These are phyloP conservation scores for Oreochromis tanganicae DNA, from an alignment of 2,113 vertebrate genomes.

Conservation along the genomic window DNA sequence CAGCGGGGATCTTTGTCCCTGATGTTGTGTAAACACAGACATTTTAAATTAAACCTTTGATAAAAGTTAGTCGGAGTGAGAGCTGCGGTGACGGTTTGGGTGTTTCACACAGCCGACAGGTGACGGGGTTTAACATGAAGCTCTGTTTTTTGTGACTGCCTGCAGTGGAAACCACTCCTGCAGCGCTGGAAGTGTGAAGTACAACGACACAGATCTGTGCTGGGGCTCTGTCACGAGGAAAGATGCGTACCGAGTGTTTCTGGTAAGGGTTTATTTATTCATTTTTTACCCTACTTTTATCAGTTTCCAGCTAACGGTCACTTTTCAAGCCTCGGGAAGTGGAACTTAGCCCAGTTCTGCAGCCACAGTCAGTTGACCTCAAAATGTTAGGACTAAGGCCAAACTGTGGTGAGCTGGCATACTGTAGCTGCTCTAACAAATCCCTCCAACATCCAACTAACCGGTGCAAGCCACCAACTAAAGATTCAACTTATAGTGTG, in stretches of 20 bases:
- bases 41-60: not conserved
- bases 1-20: not conserved
- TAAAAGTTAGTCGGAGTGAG: not conserved
- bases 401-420: not conserved
- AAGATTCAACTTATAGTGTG: accelerated
- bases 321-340: not conserved
- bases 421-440: not conserved
- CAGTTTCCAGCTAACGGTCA: not conserved
- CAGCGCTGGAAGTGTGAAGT: constrained; percentile 76
- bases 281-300: not conserved
- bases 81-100: not conserved
- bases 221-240: constrained; percentile 87
- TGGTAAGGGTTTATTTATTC: constrained; percentile 76
- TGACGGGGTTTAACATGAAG: not conserved
- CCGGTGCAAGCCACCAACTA: accelerated
- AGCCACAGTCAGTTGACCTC: not conserved
- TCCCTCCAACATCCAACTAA: not conserved
- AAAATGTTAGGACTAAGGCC: not conserved
- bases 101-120: not conserved
- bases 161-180: constrained; percentile 85
- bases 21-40: not conserved
- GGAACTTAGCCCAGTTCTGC: not conserved
- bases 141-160: not conserved
- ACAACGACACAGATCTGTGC: constrained; percentile 89
- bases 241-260: constrained; percentile 91